Percentiles rank a stretch among this genome's conserved stretches.
phyloP scores from a whole-genome alignment of 2,113 vertebrate genomes.

The Psilopsiagon aymara region DNA sequence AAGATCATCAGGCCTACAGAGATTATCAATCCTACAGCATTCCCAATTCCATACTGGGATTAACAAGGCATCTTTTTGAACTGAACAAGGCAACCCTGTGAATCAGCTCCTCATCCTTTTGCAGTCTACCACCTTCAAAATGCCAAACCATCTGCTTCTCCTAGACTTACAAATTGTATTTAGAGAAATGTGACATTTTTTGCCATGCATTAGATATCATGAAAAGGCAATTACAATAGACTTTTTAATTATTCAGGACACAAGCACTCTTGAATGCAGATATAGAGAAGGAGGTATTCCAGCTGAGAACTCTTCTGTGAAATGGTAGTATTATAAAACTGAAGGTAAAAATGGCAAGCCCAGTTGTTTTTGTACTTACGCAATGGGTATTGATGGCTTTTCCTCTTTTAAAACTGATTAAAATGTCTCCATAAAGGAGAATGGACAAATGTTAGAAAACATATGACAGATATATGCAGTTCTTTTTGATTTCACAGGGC shows the following conservation, averaged over 20 bases:
- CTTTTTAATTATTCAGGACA: neutral
- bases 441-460: neutral
- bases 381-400: neutral
- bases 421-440: neutral
- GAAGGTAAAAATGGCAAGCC: neutral
- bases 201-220: neutral
- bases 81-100: neutral
- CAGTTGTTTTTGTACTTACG: neutral
- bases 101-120: slow-evolving; percentile 2
- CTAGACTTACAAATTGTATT: neutral
- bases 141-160: neutral
- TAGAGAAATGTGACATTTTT: neutral
- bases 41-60: neutral
- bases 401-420: neutral
- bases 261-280: neutral
- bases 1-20: neutral
- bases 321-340: neutral
- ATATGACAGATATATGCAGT: neutral
- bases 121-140: neutral
- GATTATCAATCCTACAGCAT: neutral
- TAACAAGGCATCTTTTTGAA: neutral
- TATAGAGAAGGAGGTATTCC: neutral
- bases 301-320: neutral
- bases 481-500: neutral
- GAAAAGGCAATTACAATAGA: neutral